Evolutionary conservation across 2,888 invertebrate species (phyloP).

Genomic region (Amiota communis): DNA sequence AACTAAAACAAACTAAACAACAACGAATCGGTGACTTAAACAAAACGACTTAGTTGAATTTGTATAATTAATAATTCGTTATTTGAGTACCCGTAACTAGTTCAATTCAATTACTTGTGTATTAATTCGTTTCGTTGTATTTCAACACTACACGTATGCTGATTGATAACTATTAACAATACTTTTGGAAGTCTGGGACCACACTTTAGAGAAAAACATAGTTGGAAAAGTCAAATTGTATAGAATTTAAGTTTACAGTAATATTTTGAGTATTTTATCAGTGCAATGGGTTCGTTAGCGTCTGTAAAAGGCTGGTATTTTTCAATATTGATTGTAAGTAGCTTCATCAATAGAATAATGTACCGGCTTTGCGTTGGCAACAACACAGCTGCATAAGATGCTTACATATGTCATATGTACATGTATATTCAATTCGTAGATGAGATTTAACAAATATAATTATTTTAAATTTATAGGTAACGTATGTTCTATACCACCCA

Average conservation of each 20-base stretch:
- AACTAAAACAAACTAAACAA: no score
- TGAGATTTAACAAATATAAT: slow-evolving; percentile 27
- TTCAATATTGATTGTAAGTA: slow-evolving; percentile 2
- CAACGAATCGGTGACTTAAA: no score
- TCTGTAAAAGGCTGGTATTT: slow-evolving; percentile 7
- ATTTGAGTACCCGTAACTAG: no score
- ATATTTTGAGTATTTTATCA: no score
- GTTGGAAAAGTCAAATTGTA: no score
- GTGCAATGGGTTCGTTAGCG: neutral
- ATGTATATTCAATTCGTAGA: neutral
- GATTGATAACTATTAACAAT: slow-evolving; percentile 18
- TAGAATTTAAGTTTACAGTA: no score
- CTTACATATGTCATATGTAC: no score
- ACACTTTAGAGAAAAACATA: no score
- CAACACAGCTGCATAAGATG: neutral
- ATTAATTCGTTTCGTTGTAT: slow-evolving; percentile 31
- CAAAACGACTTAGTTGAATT: no score
- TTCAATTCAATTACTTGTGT: no score
- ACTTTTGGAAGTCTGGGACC: no score
- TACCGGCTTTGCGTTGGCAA: neutral
- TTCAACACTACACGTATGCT: slow-evolving; percentile 25
- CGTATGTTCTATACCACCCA: slow-evolving; percentile 79
- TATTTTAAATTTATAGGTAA: slow-evolving; percentile 57
- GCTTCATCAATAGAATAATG: neutral
- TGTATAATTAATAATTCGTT: no score